A percentile compares a stretch with the other conserved stretches of the same genome.
Conservation (phyloP, 2,113 vertebrate genomes). For the Elephantulus edwardii region DNA sequence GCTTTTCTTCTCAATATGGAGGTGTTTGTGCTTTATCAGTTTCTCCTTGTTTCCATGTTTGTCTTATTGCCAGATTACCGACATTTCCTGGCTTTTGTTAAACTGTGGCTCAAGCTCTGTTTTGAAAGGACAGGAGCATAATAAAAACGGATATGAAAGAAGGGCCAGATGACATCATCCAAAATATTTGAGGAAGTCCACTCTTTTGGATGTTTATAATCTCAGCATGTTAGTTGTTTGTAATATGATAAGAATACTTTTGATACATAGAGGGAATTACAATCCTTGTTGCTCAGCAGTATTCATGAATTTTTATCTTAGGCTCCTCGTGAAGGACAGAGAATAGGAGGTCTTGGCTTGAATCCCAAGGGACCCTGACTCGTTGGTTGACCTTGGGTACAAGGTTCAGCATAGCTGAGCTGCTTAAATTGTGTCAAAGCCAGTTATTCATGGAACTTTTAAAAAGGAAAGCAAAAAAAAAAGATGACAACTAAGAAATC, state of each 20-base stretch:
- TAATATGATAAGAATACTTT: constrained; percentile 82
- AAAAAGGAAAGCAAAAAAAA: not conserved
- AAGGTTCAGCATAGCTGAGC: constrained; percentile 39
- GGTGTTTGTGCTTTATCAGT: constrained; percentile 21
- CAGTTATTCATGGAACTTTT: constrained; percentile 16
- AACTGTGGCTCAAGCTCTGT: not conserved
- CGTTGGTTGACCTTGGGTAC: constrained; percentile 47
- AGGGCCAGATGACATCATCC: constrained; percentile 77
- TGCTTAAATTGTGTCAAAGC: constrained; percentile 40
- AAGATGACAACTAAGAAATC: not conserved
- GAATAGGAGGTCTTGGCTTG: constrained; percentile 65
- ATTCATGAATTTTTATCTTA: constrained; percentile 66
- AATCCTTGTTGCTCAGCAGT: constrained; percentile 55
- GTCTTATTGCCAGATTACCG: constrained; percentile 19
- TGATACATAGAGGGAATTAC: constrained; percentile 59
- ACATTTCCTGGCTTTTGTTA: constrained; percentile 70
- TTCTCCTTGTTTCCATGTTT: constrained; percentile 44
- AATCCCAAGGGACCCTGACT: constrained; percentile 62
- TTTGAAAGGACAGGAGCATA: constrained; percentile 69
- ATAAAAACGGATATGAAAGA: constrained; percentile 79
- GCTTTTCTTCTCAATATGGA: not conserved
- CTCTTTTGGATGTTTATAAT: constrained; percentile 80
- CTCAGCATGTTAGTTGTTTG: constrained; percentile 80
- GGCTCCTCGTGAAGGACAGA: constrained; percentile 45
- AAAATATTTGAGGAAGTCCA: constrained; percentile 77